A percentile compares a stretch with the other conserved stretches of the same genome.
phyloP scores from a whole-genome alignment of 1,140 invertebrate genomes.

The Drosophila mojavensis region DNA sequence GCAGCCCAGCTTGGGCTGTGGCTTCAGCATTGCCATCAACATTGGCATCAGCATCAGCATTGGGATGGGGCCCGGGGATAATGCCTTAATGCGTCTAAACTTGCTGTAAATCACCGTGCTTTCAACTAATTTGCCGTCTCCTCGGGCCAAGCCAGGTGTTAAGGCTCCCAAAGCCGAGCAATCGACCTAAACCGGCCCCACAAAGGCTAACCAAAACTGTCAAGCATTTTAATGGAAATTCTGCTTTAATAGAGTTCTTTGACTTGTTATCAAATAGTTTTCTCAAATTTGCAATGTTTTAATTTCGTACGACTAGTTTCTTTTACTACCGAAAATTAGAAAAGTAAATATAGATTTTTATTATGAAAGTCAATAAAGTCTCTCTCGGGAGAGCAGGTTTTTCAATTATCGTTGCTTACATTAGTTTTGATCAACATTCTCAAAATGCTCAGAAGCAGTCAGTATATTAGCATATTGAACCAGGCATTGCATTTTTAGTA shows the following conservation, averaged over 20 bases:
- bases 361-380: no score
- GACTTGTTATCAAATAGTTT: no score
- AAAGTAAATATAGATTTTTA: no score
- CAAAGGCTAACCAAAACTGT: constrained; percentile 20
- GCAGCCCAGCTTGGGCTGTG: constrained; percentile 20
- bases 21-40: constrained; percentile 23
- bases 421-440: no score
- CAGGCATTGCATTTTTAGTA: constrained; percentile 19
- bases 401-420: no score
- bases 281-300: no score
- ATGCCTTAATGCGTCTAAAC: constrained; percentile 78
- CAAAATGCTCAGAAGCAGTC: no score
- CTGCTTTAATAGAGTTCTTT: no score
- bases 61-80: constrained; percentile 42
- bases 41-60: neutral
- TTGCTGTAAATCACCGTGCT: constrained; percentile 74
- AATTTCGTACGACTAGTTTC: no score
- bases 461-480: no score
- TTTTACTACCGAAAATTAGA: no score
- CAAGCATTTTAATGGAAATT: constrained; percentile 41
- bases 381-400: no score
- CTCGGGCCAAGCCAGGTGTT: constrained; percentile 31
- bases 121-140: constrained; percentile 69
- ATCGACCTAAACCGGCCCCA: constrained; percentile 44
- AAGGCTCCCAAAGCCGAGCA: constrained; percentile 29